Evolutionary conservation across 1,140 invertebrate species (phyloP), one percentile per base, ranked within the genome.

Genomic region (Tachypleus tridentatus): DNA sequence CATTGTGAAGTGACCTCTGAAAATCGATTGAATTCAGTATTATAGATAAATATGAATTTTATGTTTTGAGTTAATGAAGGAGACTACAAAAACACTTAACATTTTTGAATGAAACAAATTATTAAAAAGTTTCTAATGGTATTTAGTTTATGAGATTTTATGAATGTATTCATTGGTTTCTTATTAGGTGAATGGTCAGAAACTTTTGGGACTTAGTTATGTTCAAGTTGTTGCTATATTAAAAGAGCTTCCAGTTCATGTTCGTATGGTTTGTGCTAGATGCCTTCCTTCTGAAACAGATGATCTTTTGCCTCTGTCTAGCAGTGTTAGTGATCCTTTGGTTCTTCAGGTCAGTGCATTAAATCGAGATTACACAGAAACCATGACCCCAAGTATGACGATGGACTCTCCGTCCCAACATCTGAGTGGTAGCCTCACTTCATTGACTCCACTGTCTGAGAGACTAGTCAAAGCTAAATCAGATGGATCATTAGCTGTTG

Each of bases 401-500:
- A 29, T 29, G 29, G 66, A 58, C 9, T 56, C 51, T 49, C 11
- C 58, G 9, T 52, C 61, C 49, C 56, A 57, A 10, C 58, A 51
- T 8, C 66, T 65, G 51, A 87, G 87, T 52, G 87, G 87, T 50
- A 90, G 87, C 68, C 76, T 90, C 10, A 89, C 91, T 75, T 85
- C 86, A 75, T 78, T 93, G 57, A 77, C 89, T 63, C 88, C 89
- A 9, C 83, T 87, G 5, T 87, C 87, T 67, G 91, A 93, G 77
- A 82, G 93, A 59, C 81, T 98, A 60, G 92, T 97, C 57, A 98
- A 98, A 82, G 93, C 94, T 47, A 97, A 98, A 78, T 97, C 93
- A 0, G 95, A 98, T 77, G 91, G 91, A 64, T 90, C 89, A 66
- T 78, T 96, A 64, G 70, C 70, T 8, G 64, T 70, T 49, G 61